These are phyloP conservation scores for Tylochromis polylepis DNA, from an alignment of 2,113 vertebrate species.

Conservation along the genomic window DNA sequence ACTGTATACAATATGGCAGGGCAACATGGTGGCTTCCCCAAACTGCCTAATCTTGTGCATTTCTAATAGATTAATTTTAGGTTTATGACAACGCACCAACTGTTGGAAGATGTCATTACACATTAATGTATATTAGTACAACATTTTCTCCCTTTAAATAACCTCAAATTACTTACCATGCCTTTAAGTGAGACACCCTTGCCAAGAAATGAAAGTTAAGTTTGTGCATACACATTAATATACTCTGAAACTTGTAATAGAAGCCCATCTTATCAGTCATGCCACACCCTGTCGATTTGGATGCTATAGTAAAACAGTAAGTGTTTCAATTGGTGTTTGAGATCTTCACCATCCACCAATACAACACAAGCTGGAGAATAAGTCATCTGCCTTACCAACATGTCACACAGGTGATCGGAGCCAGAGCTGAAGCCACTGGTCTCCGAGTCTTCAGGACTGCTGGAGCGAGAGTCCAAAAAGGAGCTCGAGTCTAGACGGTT, in stretches of 20 bases:
- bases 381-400: slow-evolving; percentile 37
- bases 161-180: background rate
- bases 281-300: background rate
- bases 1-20: background rate
- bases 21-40: background rate
- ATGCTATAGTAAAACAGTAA: background rate
- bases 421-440: slow-evolving; percentile 98
- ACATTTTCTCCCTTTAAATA: background rate
- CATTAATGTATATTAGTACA: background rate
- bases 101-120: background rate
- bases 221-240: background rate
- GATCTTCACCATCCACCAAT: background rate
- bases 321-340: too few species aligned
- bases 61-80: background rate
- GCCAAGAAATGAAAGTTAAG: background rate
- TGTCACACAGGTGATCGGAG: slow-evolving; percentile 92
- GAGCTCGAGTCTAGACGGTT: slow-evolving; percentile 85
- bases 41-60: background rate
- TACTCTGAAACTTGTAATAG: background rate
- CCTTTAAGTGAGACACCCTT: background rate
- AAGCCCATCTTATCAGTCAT: background rate
- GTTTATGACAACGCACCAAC: accelerated
- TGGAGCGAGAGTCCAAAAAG: slow-evolving; percentile 91
- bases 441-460: slow-evolving; percentile 95
- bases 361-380: background rate